Evolutionary conservation across 2,797 vertebrate species (phyloP), one percentile per base, ranked within the genome.

Genomic region (Peromyscus eremicus): DNA sequence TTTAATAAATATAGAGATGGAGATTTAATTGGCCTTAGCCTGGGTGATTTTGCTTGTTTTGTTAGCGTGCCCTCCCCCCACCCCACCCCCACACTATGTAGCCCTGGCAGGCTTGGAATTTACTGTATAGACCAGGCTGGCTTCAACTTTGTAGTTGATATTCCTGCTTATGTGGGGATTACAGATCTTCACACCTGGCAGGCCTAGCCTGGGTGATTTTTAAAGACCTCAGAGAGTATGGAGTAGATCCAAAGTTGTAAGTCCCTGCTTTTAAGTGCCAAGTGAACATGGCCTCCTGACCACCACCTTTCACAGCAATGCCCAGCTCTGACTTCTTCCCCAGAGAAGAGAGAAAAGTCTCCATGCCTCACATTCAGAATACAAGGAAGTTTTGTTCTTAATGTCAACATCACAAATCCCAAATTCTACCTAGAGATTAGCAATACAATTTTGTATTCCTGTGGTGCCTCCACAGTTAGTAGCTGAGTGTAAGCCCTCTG

Each of bases 1-100:
- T 75, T 83, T 17, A 91, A 75, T 76, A 92, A 68, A 76, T 43
- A 57, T 17, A 21, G 57, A 71, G 21, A 52, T 92, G 43, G 34
- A 70, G 94, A 66, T 94, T 90, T 89, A 83, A 94, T 71, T 76
- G n/a, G 16, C 55, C 64, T 94, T 14, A 57, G 17, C 49, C 43
- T 80, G 40, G 46, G 55, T 92, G 86, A 43, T 46, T 34, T 57
- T 62, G 5, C 17, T 62, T 13, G 25, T 60, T 88, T 60, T 75
- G 14, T 32, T 7, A 14, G 52, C 13, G 7, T 23, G 10, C 46
- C 10, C 37, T 4, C n/a, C 21, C 37, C 4, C 0, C 7, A 9
- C 17, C n/a, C 8, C 7, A 0, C 16, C 6, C 13, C 6, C 27
- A 60, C 34, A 10, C 19, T 17, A 0, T 76, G 55, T 76, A 49